These are phyloP conservation scores for Chascanopsetta lugubris DNA, from an alignment of 2,113 vertebrate genomes.

Conservation along the genomic window DNA sequence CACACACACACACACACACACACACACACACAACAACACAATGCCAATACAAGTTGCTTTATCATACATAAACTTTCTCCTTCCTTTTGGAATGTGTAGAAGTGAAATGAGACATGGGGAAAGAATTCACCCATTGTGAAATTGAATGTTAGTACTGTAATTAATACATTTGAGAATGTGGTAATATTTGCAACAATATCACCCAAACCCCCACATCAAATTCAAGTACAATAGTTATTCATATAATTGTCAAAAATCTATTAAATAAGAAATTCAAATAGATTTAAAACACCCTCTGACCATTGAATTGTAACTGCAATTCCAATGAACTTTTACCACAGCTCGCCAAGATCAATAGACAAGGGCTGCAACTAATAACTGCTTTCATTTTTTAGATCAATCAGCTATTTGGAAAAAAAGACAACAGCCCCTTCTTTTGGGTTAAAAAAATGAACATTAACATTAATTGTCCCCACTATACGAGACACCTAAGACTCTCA, in stretches of 20 bases:
- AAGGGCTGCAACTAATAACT: too few species aligned
- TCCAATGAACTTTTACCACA: too few species aligned
- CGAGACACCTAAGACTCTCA: too few species aligned
- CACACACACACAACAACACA: background rate
- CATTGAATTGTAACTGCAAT: background rate
- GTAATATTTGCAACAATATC: background rate
- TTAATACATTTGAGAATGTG: too few species aligned
- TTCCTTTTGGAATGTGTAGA: conserved; percentile 11
- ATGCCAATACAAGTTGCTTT: too few species aligned
- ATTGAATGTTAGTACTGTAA: background rate
- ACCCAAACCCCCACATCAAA: background rate
- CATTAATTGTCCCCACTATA: too few species aligned
- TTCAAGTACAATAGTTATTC: background rate
- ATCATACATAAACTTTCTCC: conserved; percentile 29
- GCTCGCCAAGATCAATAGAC: too few species aligned
- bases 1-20: background rate
- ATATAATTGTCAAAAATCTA: background rate
- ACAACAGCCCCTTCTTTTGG: too few species aligned
- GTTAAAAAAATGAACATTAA: too few species aligned
- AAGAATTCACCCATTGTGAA: background rate
- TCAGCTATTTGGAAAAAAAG: too few species aligned
- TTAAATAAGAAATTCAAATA: background rate
- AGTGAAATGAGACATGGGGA: conserved; percentile 5
- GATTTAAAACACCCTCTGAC: background rate
- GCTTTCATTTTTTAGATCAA: too few species aligned